Evolutionary conservation across 2,888 invertebrate species (phyloP).

Genomic region (Plemyria rubiginata): DNA sequence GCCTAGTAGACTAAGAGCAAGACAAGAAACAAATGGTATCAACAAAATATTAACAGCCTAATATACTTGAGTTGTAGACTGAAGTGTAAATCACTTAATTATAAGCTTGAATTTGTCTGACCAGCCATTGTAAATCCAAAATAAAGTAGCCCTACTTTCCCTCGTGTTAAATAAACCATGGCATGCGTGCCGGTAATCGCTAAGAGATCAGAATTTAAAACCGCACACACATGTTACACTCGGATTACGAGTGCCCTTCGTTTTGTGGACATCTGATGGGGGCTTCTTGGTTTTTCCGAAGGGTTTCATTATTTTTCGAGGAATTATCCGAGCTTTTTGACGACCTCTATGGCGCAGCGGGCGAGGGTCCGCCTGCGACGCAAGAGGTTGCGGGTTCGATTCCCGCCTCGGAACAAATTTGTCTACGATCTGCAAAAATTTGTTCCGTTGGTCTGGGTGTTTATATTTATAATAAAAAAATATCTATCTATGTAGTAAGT

Average conservation of each 20-base stretch:
- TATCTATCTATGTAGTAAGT: too few species aligned
- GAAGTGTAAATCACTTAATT: not conserved
- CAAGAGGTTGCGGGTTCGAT: too few species aligned
- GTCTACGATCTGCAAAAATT: too few species aligned
- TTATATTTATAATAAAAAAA: too few species aligned
- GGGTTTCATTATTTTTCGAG: constrained; percentile 33
- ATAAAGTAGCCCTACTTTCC: constrained; percentile 26
- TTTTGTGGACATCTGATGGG: constrained; percentile 51
- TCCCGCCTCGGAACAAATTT: too few species aligned
- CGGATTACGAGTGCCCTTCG: constrained; percentile 70
- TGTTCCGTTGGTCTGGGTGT: too few species aligned
- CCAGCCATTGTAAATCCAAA: constrained; percentile 23
- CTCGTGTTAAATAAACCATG: constrained; percentile 34
- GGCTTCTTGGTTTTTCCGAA: constrained; percentile 38
- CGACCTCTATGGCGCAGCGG: too few species aligned
- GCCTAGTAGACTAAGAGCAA: too few species aligned
- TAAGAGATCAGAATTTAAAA: constrained; percentile 80
- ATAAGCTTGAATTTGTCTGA: not conserved
- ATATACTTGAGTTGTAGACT: too few species aligned
- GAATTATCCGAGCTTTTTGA: not conserved
- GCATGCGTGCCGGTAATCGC: constrained; percentile 75
- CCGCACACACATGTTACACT: constrained; percentile 75
- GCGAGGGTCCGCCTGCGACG: too few species aligned
- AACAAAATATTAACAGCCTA: too few species aligned
- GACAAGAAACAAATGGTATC: too few species aligned